Evolutionary conservation across 2,113 vertebrate species (phyloP), one percentile per base, ranked within the genome.

Genomic region (Xiphophorus couchianus): DNA sequence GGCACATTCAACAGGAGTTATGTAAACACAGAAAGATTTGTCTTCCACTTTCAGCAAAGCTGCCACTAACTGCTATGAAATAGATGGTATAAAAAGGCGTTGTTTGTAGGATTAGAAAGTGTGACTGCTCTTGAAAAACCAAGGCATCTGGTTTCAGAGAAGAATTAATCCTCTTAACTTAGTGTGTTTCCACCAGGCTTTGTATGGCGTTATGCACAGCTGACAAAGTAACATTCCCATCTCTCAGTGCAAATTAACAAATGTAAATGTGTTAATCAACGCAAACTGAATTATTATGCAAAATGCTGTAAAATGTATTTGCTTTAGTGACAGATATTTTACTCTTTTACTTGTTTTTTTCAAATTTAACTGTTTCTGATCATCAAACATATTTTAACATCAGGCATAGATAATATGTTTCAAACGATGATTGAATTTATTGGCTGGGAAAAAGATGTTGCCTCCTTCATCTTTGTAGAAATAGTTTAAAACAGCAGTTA

Each of bases 151-250:
- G 73, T 73, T 73, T 77, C 75, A 86, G 68, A 54, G 65, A n/a
- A 25, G 33, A 73, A 69, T 79, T 67, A 79, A 83, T 89, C 85
- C 78, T 74, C 73, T 70, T 79, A 78, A 78, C 60, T 79, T 69
- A 12, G 66, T 35, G 33, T 28, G 63, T 74, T 69, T 66, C 78
- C 31, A 76, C 61, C 65, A 66, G 44, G 68, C 66, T 63, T 76
- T 81, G 61, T 79, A 74, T 67, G 48, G 30, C 28, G 39, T 73
- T 67, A 14, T 48, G 75, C 72, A 64, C 69, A 54, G 74, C 61
- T 51, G 44, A 69, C 5, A 31, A 54, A 73, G 35, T 54, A 64
- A 67, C 64, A 65, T 66, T 81, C 35, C 29, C 64, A 69, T 73
- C 60, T 68, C 27, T 69, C 42, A 64, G 44, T 17, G 33, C 42